These are phyloP conservation scores for Notolabrus celidotus DNA, from an alignment of 2,797 vertebrate species.

Conservation along the genomic window DNA sequence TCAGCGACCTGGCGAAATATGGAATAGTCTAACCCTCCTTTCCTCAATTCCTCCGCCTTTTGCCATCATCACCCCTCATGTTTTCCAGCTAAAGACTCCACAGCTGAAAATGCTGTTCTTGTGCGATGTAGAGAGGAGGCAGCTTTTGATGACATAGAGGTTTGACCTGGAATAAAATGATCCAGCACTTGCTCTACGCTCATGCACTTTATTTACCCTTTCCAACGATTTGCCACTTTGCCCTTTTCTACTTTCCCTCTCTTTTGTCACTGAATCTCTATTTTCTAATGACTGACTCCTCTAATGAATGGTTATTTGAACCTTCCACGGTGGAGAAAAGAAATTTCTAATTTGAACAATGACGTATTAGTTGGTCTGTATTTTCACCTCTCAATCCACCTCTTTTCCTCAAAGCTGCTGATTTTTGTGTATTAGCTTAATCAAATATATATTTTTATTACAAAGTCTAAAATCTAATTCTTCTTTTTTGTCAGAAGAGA, in stretches of 20 bases:
- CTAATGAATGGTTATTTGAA: background rate
- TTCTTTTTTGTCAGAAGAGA: conserved; percentile 32
- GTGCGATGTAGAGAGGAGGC: conserved; percentile 17
- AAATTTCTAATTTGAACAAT: background rate
- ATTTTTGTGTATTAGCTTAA: conserved; percentile 43
- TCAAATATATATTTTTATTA: conserved; percentile 43
- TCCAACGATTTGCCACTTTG: background rate
- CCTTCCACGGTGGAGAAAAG: conserved; percentile 4
- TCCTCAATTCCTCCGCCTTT: background rate
- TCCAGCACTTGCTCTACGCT: conserved; percentile 15
- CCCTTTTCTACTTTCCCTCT: background rate
- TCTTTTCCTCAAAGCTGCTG: conserved; percentile 34
- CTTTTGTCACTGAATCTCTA: background rate
- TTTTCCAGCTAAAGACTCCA: conserved; percentile 7
- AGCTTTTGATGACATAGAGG: conserved; percentile 42
- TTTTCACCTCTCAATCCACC: background rate
- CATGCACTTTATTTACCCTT: conserved; percentile 51
- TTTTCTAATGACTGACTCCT: background rate
- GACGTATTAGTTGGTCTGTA: background rate
- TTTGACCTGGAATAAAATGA: conserved; percentile 35
- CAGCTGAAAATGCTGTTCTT: conserved; percentile 12
- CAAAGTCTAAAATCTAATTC: conserved; percentile 19
- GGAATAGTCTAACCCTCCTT: conserved; percentile 80
- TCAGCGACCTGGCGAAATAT: conserved; percentile 86
- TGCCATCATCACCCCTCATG: conserved; percentile 1